A percentile compares a stretch with the other conserved stretches of the same genome.
Evolutionary conservation across 92 coral and sea anemone genomes (phyloP).

Genomic region (Diadumene lineata): DNA sequence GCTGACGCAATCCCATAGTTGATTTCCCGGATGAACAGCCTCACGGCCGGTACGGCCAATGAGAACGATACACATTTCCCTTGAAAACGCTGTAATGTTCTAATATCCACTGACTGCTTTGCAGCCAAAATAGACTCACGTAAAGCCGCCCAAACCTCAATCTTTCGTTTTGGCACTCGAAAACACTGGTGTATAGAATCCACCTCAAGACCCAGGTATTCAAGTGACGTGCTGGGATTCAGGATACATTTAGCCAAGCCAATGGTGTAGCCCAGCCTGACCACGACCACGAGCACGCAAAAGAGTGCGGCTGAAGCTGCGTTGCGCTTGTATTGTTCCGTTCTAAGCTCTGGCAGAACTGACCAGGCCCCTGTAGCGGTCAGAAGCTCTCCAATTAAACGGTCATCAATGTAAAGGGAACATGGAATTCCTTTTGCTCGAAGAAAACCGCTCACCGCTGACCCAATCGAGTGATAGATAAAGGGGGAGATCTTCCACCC

Average conservation of each 20-base stretch:
- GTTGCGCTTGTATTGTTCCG: slow-evolving; percentile 21
- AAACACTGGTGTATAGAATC: slow-evolving; percentile 44
- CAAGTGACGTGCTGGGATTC: too few relatives aligned
- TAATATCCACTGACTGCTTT: slow-evolving; percentile 13
- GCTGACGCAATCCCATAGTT: slow-evolving; percentile 40
- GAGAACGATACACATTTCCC: slow-evolving; percentile 63
- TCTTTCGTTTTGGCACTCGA: slow-evolving; percentile 33
- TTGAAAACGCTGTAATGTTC: slow-evolving; percentile 44
- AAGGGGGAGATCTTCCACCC: slow-evolving; percentile 51
- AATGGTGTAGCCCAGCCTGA: slow-evolving; percentile 46
- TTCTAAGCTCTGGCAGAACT: slow-evolving; percentile 10
- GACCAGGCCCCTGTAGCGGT: slow-evolving; percentile 25
- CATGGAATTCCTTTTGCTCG: slow-evolving; percentile 25
- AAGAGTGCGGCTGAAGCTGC: slow-evolving; percentile 48
- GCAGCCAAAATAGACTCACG: slow-evolving; percentile 29
- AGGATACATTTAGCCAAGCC: slow-evolving; percentile 39
- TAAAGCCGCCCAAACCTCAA: slow-evolving; percentile 37
- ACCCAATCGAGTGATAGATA: slow-evolving; percentile 44
- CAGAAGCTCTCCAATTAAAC: slow-evolving; percentile 21
- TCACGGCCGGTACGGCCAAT: slow-evolving; percentile 48
- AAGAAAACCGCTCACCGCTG: neutral
- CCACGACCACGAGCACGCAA: slow-evolving; percentile 15
- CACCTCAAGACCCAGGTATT: slow-evolving; percentile 34
- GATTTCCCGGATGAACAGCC: slow-evolving; percentile 44
- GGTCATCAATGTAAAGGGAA: slow-evolving; percentile 35